Evolutionary conservation across 2,888 invertebrate species (phyloP), one percentile per base, ranked within the genome.

Genomic region (Arrhopalites spinosus): DNA sequence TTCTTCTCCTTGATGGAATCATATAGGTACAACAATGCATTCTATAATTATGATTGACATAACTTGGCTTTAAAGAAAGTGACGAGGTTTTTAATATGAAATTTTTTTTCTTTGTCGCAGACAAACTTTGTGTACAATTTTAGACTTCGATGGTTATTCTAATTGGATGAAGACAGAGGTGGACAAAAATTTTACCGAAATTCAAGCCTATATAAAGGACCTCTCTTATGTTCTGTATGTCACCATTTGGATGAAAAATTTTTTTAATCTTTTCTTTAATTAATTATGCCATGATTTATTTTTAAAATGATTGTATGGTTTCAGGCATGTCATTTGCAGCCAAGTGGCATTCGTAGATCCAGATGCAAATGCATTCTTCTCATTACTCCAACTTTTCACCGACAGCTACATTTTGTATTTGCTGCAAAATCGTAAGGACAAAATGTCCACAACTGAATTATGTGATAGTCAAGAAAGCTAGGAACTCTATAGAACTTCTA

Each of bases 321-420:
- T 23, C 25, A 70, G 70, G 5, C 56, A 36, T 30, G 70, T 70
- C 29, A 70, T 70, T 27, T 47, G 70, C 56, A 70, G 70, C 36
- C 70, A 70, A 56, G 56, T 70, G 70, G 70, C 59, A 13, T 70
- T 70, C 17, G n/a, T 70, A 7, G 70, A 70, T 29, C 50, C 70
- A n/a, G 70, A 70, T 11, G 56, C 29, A 20, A 70, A 70, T 29
- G 29, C 70, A 8, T 70, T 70, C 70, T 70, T 70, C 20, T 27
- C 56, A 5, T 30, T 59, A 3, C 70, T 70, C n/a, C 70, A 70
- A 23, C 59, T 70, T 8, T 70, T 70, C 20, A 70, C 70, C 20
- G 56, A 70, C 43, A 70, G 30, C 25, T 70, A 50, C 59, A 43
- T 70, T 30, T 30, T 70, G 17, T 30, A 70, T 30, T 50, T 70